Evolutionary conservation across 2,797 vertebrate species (phyloP).

Genomic region (Avahi laniger): DNA sequence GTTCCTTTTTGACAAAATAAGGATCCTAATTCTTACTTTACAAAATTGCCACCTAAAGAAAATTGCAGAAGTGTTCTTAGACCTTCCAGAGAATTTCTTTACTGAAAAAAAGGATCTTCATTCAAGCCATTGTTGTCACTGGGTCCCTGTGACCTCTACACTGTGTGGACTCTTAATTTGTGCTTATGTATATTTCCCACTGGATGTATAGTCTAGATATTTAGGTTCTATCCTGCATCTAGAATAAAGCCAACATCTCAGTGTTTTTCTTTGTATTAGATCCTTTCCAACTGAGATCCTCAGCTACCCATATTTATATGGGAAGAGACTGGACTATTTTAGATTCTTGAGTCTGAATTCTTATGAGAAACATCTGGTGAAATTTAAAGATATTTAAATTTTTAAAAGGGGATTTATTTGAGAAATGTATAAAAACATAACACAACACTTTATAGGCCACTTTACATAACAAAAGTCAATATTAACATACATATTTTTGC

Average conservation of each 20-base stretch:
- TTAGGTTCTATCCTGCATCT: background rate
- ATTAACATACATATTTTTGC: background rate
- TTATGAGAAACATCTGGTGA: background rate
- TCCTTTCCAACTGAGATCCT: background rate
- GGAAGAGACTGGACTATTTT: background rate
- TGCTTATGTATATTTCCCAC: background rate
- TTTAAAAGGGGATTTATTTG: background rate
- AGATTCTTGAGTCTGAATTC: background rate
- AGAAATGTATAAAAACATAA: background rate
- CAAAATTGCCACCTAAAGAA: background rate
- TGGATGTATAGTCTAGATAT: background rate
- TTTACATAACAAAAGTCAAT: background rate
- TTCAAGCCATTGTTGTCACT: background rate
- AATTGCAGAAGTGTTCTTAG: conserved; percentile 9
- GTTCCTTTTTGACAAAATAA: conserved; percentile 22
- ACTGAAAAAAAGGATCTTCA: background rate
- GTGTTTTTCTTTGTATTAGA: background rate
- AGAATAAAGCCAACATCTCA: background rate
- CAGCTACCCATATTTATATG: background rate
- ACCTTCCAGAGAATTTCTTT: background rate
- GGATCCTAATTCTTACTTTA: background rate
- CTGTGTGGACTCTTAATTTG: background rate
- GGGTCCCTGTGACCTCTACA: background rate
- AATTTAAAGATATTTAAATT: background rate
- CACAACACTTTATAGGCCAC: background rate